Evolutionary conservation across 2,797 vertebrate genomes (phyloP).

Genomic region (Garrulus glandarius): DNA sequence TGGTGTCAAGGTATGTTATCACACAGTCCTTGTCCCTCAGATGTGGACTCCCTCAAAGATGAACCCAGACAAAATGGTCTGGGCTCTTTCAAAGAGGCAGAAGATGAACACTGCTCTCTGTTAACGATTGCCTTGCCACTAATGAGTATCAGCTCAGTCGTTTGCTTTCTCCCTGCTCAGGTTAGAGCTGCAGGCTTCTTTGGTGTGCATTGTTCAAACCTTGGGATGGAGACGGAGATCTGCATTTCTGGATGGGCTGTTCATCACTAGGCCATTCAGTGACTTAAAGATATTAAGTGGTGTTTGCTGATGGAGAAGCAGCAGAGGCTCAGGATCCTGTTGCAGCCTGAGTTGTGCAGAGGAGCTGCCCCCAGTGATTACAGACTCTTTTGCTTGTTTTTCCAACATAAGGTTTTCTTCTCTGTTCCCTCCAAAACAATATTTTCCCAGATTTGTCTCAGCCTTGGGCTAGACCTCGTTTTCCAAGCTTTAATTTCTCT

Average conservation of each 20-base stretch:
- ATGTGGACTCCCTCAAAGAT: not conserved
- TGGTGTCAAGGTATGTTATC: not conserved
- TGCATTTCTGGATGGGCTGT: not conserved
- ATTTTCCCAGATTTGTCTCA: not conserved
- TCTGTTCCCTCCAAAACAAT: not conserved
- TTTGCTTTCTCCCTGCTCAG: not conserved
- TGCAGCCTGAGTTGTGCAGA: not conserved
- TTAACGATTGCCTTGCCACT: not conserved
- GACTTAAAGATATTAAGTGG: not conserved
- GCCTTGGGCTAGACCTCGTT: not conserved
- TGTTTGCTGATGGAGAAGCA: not conserved
- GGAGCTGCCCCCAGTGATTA: not conserved
- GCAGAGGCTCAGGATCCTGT: not conserved
- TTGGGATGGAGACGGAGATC: not conserved
- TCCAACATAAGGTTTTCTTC: not conserved
- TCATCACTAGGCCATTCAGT: not conserved
- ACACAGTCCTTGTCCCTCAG: not conserved
- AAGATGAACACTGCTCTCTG: not conserved
- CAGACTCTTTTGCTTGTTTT: not conserved
- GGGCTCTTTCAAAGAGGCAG: not conserved
- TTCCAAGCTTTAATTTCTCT: not conserved
- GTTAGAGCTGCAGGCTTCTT: not conserved
- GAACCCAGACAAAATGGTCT: not conserved
- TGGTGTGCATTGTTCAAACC: not conserved
- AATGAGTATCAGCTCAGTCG: rapidly evolving